A percentile compares a stretch with the other conserved stretches of the same genome.
phyloP scores from a whole-genome alignment of 2,888 invertebrate species.

The Scaptomyza cyrtandrae region DNA sequence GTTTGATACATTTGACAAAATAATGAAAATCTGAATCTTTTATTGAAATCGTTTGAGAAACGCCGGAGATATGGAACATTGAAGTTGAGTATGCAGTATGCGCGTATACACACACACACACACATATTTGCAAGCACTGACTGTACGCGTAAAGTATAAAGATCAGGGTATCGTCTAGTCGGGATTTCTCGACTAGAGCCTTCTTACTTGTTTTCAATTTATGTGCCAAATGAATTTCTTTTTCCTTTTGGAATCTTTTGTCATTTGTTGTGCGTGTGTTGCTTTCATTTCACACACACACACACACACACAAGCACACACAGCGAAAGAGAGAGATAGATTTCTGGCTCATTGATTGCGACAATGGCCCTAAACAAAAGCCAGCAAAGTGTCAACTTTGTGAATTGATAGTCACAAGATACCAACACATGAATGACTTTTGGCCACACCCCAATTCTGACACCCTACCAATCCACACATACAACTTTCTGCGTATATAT shows the following conservation, averaged over 20 bases:
- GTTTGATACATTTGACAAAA: too few species aligned
- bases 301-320: slow-evolving; percentile 22
- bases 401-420: slow-evolving; percentile 65
- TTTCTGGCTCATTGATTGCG: slow-evolving; percentile 69
- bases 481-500: too few species aligned
- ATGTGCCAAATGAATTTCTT: slow-evolving; percentile 32
- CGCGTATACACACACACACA: too few species aligned
- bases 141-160: too few species aligned
- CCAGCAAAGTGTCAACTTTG: slow-evolving; percentile 68
- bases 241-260: slow-evolving; percentile 12
- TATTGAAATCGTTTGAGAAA: too few species aligned
- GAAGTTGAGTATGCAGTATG: too few species aligned
- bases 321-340: not conserved
- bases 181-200: too few species aligned
- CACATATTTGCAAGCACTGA: too few species aligned
- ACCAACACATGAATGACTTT: slow-evolving; percentile 42
- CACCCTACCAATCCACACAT: not conserved
- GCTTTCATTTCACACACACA: slow-evolving; percentile 36
- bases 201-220: not conserved
- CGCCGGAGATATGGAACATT: too few species aligned
- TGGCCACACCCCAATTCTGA: slow-evolving; percentile 24
- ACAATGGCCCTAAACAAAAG: slow-evolving; percentile 54
- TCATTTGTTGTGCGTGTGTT: slow-evolving; percentile 14
- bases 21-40: too few species aligned
- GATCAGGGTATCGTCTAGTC: too few species aligned